Evolutionary conservation across 2,888 invertebrate species (phyloP), one percentile per base, ranked within the genome.

Genomic region (Eilema depressum): DNA sequence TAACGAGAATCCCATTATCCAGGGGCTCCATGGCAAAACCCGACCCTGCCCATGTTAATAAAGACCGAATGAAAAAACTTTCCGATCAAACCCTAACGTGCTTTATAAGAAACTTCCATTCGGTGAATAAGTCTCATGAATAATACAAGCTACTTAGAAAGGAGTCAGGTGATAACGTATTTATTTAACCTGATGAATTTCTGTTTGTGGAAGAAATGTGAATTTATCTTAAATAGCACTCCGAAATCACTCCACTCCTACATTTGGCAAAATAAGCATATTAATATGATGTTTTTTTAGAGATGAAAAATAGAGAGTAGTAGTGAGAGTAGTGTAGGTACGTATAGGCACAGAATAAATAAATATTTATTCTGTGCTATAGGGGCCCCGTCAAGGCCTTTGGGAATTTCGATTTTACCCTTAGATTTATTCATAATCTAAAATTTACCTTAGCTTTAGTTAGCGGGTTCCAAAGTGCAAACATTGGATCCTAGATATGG

Each of bases 121-220:
- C 33, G 17, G 10, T 63, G 63, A 23, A 37, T 12, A 33, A 63
- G 37, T 63, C 25, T 7, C 37, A 25, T 47, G 37, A 63, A 63
- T 63, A 63, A 63, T 41, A 63, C 4, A 63, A 37, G 25, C 37
- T 25, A 20, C 63, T 63, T 63, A 63, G 37, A 37, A 37, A 1
- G 25, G 63, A 37, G 37, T 33, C 25, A 25, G 37, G 25, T 28
- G 37, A 25, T 37, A 17, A 8, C 25, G 63, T 25, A 25, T 20
- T 63, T 37, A 63, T 41, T 63, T 25, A 63, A 25, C n/a, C 14
- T 63, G 25, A 25, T 17, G 10, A 41, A 37, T 63, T n/a, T 47
- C 47, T 47, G 5, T 47, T 47, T 47, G 20, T 17, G 25, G 25
- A 62, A 62, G 37, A 47, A 47, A 14, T 17, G 23, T 14, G 37